A percentile compares a stretch with the other conserved stretches of the same genome.
phyloP scores from a whole-genome alignment of 2,113 vertebrate genomes.

The Chloropsis hardwickii region DNA sequence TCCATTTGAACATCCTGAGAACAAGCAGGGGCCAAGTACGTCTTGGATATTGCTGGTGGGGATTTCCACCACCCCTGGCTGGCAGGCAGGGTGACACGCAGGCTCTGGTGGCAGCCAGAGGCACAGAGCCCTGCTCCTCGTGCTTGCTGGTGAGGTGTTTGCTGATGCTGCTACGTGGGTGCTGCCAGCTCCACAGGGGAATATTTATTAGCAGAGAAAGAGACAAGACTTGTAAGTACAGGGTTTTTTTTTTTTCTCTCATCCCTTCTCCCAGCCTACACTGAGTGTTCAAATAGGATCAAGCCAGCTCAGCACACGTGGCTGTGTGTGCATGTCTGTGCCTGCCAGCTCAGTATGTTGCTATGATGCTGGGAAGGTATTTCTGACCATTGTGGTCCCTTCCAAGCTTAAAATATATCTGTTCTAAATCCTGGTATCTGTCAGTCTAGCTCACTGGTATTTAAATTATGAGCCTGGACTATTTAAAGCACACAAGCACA shows the following conservation, averaged over 20 bases:
- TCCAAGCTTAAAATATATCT: background rate
- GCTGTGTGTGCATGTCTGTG: background rate
- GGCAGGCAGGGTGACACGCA: background rate
- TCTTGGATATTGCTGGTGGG: background rate
- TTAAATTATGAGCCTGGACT: background rate
- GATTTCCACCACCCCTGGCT: background rate
- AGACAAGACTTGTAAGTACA: background rate
- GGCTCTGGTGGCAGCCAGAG: background rate
- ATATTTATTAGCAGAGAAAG: background rate
- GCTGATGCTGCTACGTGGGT: background rate
- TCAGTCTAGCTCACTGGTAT: background rate
- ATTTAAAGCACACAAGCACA: background rate
- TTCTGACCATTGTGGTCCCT: background rate
- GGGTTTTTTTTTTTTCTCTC: accelerated
- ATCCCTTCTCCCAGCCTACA: background rate
- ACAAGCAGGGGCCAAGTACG: background rate
- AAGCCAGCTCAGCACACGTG: accelerated
- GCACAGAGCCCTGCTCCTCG: accelerated
- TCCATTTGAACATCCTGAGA: background rate
- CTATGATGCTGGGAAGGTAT: background rate
- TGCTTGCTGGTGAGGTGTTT: background rate
- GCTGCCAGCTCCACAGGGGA: background rate
- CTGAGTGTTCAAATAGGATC: background rate
- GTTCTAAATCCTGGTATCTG: background rate
- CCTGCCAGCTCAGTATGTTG: background rate